Percentiles rank a stretch among this genome's conserved stretches.
Conservation (phyloP, 2,113 vertebrate genomes). For the Malurus cyaneus region DNA sequence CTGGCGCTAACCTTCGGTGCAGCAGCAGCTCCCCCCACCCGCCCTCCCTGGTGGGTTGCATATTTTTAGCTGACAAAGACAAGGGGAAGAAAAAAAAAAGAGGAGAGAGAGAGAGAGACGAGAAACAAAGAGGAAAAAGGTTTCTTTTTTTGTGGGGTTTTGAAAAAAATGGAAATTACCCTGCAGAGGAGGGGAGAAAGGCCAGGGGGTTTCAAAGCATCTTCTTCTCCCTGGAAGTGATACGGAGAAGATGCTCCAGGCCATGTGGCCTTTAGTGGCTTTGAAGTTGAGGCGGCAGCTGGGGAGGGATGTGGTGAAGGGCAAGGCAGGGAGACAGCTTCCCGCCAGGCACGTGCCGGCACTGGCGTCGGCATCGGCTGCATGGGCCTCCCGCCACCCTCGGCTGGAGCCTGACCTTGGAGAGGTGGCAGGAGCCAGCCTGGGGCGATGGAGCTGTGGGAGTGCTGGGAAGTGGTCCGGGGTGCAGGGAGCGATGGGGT, state of each 20-base stretch:
- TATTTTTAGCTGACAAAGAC: constrained; percentile 53
- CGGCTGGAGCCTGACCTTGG: neutral
- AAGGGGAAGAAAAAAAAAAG: neutral
- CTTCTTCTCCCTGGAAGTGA: neutral
- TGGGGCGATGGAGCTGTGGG: rapidly evolving
- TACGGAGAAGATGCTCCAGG: constrained; percentile 9
- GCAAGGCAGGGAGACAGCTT: neutral
- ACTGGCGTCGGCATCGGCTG: rapidly evolving
- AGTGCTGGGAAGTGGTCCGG: rapidly evolving
- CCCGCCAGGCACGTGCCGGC: neutral
- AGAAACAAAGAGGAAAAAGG: constrained; percentile 14
- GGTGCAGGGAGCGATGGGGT: neutral
- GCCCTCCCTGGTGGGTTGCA: neutral
- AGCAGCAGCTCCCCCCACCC: neutral
- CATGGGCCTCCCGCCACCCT: neutral
- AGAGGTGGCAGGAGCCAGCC: neutral
- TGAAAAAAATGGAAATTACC: constrained; percentile 63
- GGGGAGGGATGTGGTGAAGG: neutral
- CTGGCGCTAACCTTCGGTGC: neutral
- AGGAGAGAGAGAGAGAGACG: neutral
- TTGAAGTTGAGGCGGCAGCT: constrained; percentile 15
- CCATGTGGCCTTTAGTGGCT: constrained; percentile 28
- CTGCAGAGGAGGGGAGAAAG: constrained; percentile 10
- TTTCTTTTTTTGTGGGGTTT: constrained; percentile 43
- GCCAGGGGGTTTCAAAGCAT: constrained; percentile 5